Base-by-base conservation (phyloP, 1,140 invertebrate species). In the Drosophila equinoxialis region DNA sequence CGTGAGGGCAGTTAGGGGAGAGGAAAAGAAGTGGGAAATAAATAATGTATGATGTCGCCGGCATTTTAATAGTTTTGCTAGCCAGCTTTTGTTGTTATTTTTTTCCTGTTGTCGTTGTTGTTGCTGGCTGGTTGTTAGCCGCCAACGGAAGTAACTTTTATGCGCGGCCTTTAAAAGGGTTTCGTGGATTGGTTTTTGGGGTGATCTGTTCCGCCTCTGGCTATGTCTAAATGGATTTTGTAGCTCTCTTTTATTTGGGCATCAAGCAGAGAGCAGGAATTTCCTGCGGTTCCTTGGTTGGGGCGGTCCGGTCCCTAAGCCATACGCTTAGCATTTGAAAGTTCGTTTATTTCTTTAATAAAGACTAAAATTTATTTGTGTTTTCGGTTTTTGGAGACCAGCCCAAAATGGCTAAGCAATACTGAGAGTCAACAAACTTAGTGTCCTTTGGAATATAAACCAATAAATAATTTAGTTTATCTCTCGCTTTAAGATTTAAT, bases 11-110 rank as follows among this genome's bases (percentile, higher is more conserved):
- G 58, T 73, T 71, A 90, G 71, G 64, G 71, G 72, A 78, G 89
- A 65, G 66, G 42, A 17, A 41, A 26, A 23, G 20, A 33, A 60
- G 59, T 37, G 58, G 55, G 55, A 90, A 87, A 84, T 84, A 89
- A 81, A 89, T 89, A 89, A 89, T 87, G 68, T 84, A 89, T 89
- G 80, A 79, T 89, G 84, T 89, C 77, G 84, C 77, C 74, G 84
- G 80, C 80, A 75, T 79, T 89, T 87, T 89, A 89, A 89, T 89
- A 89, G 84, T 84, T 84, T 89, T 89, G 84, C 89, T 89, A 83
- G 76, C 73, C 73, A 60, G 69, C 79, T 86, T 87, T 60, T 64
- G 20, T 23, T 23, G 20, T 23, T 26, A 3, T 26, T 26, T 26
- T 26, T 26, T 4, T 26, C 3, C 23, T 26, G 3, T 26, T 26